A percentile compares a stretch with the other conserved stretches of the same genome.
Conservation (phyloP, 2,797 vertebrate species). For the Trachurus trachurus region DNA sequence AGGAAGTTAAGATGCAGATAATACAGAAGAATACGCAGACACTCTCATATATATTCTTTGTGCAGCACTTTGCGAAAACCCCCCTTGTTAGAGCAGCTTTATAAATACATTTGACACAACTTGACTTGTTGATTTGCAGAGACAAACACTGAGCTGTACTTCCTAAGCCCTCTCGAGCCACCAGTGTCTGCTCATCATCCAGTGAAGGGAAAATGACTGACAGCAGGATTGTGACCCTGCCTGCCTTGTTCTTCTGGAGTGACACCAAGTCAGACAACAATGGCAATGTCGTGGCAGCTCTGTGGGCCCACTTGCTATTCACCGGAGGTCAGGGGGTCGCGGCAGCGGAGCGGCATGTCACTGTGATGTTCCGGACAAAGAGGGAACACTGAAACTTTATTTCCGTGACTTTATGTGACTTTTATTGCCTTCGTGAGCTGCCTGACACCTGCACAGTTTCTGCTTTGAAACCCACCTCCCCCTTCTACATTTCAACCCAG, state of each 20-base stretch:
- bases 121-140: constrained; percentile 52
- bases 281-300: constrained; percentile 51
- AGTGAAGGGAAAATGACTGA: constrained; percentile 60
- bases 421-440: constrained; percentile 15
- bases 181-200: constrained; percentile 60
- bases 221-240: constrained; percentile 66
- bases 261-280: constrained; percentile 70
- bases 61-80: not conserved
- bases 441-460: not conserved
- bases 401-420: constrained; percentile 48
- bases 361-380: constrained; percentile 49
- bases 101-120: constrained; percentile 44
- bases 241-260: constrained; percentile 61
- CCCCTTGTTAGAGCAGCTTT: constrained; percentile 25
- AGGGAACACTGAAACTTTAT: constrained; percentile 51
- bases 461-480: not conserved
- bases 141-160: constrained; percentile 43
- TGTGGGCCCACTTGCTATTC: constrained; percentile 52
- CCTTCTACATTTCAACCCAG: not conserved
- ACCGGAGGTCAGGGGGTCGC: constrained; percentile 58
- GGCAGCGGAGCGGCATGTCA: constrained; percentile 39
- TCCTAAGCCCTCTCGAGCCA: constrained; percentile 46
- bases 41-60: constrained; percentile 23
- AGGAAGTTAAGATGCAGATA: constrained; percentile 12
- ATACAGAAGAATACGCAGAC: not conserved